Evolutionary conservation across 2,888 invertebrate species (phyloP).

Genomic region (Resseliella maxima): DNA sequence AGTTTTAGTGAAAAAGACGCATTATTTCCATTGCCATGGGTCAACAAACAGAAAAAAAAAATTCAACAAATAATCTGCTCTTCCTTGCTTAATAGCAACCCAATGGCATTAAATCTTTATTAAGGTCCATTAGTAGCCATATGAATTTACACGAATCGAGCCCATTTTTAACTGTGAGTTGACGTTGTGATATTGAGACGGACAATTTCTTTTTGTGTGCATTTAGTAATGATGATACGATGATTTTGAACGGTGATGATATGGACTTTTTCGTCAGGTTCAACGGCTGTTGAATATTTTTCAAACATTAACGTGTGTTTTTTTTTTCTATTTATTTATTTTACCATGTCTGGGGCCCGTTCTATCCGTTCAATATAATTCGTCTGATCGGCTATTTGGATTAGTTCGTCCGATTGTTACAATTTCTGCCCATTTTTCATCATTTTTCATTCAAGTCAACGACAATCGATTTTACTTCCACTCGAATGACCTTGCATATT

Average conservation of each 20-base stretch:
- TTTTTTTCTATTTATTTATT: constrained; percentile 18
- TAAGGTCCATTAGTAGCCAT: constrained; percentile 51
- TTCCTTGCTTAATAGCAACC: constrained; percentile 31
- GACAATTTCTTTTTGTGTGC: constrained; percentile 5
- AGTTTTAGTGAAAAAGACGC: neutral
- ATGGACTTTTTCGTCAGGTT: constrained; percentile 32
- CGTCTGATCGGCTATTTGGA: constrained; percentile 52
- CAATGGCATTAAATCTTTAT: constrained; percentile 52
- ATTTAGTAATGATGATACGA: constrained; percentile 36
- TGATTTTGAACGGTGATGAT: constrained; percentile 34
- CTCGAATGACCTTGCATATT: constrained; percentile 53
- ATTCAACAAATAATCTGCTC: constrained; percentile 6
- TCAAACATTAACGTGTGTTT: neutral
- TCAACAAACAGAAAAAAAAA: constrained; percentile 6
- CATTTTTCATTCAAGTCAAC: constrained; percentile 19
- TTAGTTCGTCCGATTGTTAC: constrained; percentile 41
- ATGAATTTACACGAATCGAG: neutral
- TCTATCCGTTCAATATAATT: neutral
- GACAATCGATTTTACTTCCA: constrained; percentile 51
- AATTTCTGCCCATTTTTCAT: neutral
- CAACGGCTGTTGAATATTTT: constrained; percentile 9
- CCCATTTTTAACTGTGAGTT: neutral
- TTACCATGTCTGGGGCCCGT: neutral
- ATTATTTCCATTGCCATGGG: neutral
- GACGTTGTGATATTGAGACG: constrained; percentile 14